Evolutionary conservation across 2,797 vertebrate genomes (phyloP), one percentile per base, ranked within the genome.

Genomic region (Enteromius fasciolatus): DNA sequence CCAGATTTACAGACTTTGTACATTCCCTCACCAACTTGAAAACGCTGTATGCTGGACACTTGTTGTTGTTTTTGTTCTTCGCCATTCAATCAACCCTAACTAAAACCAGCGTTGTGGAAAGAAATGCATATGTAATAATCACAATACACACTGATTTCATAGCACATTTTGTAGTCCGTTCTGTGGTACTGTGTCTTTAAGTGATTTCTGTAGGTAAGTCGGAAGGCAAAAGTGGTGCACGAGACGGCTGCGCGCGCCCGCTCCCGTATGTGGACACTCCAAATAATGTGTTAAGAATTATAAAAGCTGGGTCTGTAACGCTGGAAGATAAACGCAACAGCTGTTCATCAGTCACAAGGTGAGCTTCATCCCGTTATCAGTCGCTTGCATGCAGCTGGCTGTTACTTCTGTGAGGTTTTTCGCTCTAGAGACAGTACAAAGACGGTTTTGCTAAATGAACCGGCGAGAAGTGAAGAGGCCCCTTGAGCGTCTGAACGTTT

Each of bases 381-480:
- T 25, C 25, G 36, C n/a, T 1, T 44, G 46, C 18, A 31, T 25
- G n/a, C 59, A 15, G 31, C 2, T 48, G 12, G 25, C 4, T 57
- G 61, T 76, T 50, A 72, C 41, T 28, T 73, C n/a, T 36, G 14
- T 44, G 14, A n/a, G 68, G 41, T 77, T 76, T 20, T 48, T 69
- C 33, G 11, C 15, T 20, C 5, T 7, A 28, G 23, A 74, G 36
- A 88, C 88, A 83, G 86, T 92, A 94, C 93, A 94, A 95, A 94
- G 91, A 76, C 90, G 90, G 93, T 92, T 87, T 91, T 70, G 67
- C 89, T 85, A 92, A 91, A 94, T 91, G 93, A 91, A 91, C 93
- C 94, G 94, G 94, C 91, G 92, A 74, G 69, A 86, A 91, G 93
- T 87, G 90, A 90, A 83, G 85, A 89, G 94, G 94, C 93, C 94